A percentile compares a stretch with the other conserved stretches of the same genome.
Evolutionary conservation across 2,113 vertebrate genomes (phyloP).

Genomic region (Platysternon megacephalum): DNA sequence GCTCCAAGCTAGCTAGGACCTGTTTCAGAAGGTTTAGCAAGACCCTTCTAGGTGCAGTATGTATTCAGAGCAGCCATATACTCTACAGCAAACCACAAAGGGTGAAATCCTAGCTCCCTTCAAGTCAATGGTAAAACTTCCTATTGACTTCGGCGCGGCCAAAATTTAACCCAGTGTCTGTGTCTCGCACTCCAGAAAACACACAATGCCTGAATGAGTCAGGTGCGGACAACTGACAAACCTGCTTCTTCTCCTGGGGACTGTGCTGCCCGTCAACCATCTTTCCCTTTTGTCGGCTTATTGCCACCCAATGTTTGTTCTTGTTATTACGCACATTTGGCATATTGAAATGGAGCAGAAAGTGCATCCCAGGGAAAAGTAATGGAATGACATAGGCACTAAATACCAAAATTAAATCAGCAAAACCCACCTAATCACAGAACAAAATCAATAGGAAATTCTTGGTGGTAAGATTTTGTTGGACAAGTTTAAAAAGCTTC

Average conservation of each 20-base stretch:
- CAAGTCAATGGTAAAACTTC: not conserved
- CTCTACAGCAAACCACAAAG: not conserved
- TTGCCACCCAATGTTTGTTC: fast-evolving
- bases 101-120: not conserved
- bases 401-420: not conserved
- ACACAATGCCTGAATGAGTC: not conserved
- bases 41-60: not conserved
- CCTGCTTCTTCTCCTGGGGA: not conserved
- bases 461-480: not conserved
- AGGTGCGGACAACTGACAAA: not conserved
- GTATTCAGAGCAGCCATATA: not conserved
- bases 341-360: not conserved
- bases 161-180: not conserved
- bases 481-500: not conserved
- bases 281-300: not conserved
- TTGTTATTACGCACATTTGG: fast-evolving
- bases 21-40: not conserved
- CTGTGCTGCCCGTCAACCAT: not conserved
- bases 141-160: not conserved
- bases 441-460: constrained; percentile 6
- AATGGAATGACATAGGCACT: not conserved
- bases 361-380: not conserved
- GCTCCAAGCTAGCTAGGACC: not conserved
- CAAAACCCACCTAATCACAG: not conserved
- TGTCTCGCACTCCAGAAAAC: not conserved